Base-by-base conservation (phyloP, 2,888 invertebrate species). In the Erebia aethiops region DNA sequence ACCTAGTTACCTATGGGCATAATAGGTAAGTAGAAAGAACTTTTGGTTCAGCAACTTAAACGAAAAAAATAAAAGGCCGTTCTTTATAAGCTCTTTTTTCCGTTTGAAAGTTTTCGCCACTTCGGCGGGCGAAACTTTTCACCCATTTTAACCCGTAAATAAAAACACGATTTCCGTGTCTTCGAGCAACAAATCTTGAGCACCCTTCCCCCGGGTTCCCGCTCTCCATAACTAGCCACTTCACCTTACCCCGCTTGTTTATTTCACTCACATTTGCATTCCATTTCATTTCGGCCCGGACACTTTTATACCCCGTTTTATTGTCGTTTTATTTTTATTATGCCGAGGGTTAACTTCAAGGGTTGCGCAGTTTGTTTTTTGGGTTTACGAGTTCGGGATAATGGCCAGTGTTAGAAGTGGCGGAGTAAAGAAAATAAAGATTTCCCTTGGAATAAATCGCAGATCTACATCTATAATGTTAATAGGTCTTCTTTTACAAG, bases 241-340 rank as follows among this genome's bases (percentile, higher is more conserved):
- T 71, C 72, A 73, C 71, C 70, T 62, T 62, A 69, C 61, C 68
- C 71, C 21, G 61, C 71, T 54, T 69, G 68, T 74, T 76, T 73
- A 74, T 74, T 86, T 83, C 83, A 82, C 77, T 78, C 76, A 82
- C 88, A 91, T 91, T 91, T 90, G 89, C 91, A 91, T 91, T 88
- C 89, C 90, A 90, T 91, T 89, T 90, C 88, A 90, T 90, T 89
- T 87, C 69, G 66, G 74, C 69, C 80, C 82, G 84, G 87, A 86
- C 86, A 86, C 79, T 88, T 88, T 88, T 87, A 85, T 87, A 81
- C 82, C 83, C 79, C 71, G 84, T 87, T 90, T 90, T 89, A 85
- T 78, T 84, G 82, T 82, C 79, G 78, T 88, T 89, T 87, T 89
- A 88, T 86, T 88, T 88, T 87, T 88, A 85, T 87, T 83, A 82